Percentiles rank a stretch among this genome's conserved stretches.
Conservation (phyloP, 2,888 invertebrate genomes). For the Myopa tessellatipennis region DNA sequence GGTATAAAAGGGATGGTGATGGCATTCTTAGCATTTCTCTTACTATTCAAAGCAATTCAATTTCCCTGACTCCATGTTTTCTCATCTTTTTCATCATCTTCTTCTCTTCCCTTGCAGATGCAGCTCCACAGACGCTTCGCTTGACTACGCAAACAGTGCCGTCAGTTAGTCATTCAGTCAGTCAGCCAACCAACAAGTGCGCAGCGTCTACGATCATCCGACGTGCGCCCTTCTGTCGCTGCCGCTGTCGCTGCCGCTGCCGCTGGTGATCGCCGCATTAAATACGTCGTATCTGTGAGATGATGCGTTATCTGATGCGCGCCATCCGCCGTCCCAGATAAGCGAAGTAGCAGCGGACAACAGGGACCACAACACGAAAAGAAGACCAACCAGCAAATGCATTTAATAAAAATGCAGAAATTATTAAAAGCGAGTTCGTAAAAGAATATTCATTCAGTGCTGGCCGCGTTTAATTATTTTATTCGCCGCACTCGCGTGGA, state of each 20-base stretch:
- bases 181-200: background rate
- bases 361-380: background rate
- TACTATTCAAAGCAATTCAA: conserved; percentile 8
- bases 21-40: background rate
- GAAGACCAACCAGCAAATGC: background rate
- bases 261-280: conserved; percentile 25
- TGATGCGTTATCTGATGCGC: conserved; percentile 45
- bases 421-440: conserved; percentile 60
- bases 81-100: background rate
- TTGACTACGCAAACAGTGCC: background rate
- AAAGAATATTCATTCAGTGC: conserved; percentile 46
- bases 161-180: background rate
- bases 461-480: conserved; percentile 33
- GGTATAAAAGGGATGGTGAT: background rate
- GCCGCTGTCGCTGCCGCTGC: background rate
- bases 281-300: conserved; percentile 34
- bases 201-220: background rate
- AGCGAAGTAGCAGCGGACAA: background rate
- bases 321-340: conserved; percentile 15
- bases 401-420: conserved; percentile 59
- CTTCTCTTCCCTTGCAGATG: conserved; percentile 9
- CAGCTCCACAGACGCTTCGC: conserved; percentile 2
- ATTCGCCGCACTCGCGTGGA: background rate
- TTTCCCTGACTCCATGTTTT: background rate
- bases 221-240: background rate